Evolutionary conservation across 2,113 vertebrate genomes (phyloP), one percentile per base, ranked within the genome.

Genomic region (Galbula dea): DNA sequence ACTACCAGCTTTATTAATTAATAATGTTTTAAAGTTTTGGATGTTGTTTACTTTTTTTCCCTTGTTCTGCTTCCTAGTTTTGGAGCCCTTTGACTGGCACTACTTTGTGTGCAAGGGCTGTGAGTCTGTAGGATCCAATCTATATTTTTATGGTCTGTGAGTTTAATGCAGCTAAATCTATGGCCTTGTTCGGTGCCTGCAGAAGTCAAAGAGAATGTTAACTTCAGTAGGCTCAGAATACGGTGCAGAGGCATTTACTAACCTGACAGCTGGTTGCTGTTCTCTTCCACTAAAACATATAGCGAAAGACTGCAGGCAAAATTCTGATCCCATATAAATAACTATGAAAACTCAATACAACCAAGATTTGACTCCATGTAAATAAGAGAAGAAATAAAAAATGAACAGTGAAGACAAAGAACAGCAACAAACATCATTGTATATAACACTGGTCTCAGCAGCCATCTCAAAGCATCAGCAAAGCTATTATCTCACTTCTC

Each of bases 381-480:
- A 76, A 77, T 32, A 10, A 59, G 48, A 86, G 43, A 49, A 11
- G 0, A 49, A 41, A 51, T 34, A 49, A 34, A 65, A 36, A 83
- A 77, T 61, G 34, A 74, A 36, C 2, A 61, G 23, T 18, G 17
- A 45, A 43, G 21, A 34, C 45, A 84, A 77, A 68, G 32, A 87
- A 15, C 6, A 69, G 11, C 21, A 83, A 37, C 12, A 61, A 43
- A 27, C 3, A 45, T 41, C 20, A 69, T 86, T 68, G 20, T 61
- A 46, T 62, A 32, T 22, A 57, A 12, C 30, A 62, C 12, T 69
- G 23, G 36, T 67, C 9, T 71, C 83, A 68, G 59, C 29, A 81
- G 69, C 37, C 12, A 46, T 82, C 95, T 94, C 89, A 86, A 94
- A 93, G 32, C n/a, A 82, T 12, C 63, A 73, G 12, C 24, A 48